phyloP scores from a whole-genome alignment of 1,140 invertebrate genomes.

The Drosophila hydei region DNA sequence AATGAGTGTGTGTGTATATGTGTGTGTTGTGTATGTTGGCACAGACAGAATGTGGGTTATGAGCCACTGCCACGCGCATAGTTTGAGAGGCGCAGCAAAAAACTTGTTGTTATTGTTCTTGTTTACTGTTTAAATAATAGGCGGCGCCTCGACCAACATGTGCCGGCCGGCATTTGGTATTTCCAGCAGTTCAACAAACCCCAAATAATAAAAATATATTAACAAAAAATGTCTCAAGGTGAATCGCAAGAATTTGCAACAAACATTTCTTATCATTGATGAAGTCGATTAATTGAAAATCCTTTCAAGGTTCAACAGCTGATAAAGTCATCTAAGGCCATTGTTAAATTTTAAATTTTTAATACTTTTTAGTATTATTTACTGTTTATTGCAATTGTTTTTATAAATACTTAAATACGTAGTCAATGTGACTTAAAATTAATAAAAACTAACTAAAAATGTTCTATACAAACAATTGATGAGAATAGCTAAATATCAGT shows the following conservation, averaged over 20 bases:
- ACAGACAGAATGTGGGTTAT: constrained; percentile 42
- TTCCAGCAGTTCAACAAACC: constrained; percentile 48
- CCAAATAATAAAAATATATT: constrained; percentile 14
- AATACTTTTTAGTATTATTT: constrained; percentile 18
- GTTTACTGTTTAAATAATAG: constrained; percentile 19
- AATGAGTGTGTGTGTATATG: constrained; percentile 1
- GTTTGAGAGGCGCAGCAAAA: constrained; percentile 7
- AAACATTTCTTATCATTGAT: background rate
- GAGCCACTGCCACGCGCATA: constrained; percentile 39
- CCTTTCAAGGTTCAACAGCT: constrained; percentile 47
- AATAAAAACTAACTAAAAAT: constrained; percentile 11
- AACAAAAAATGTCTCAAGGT: constrained; percentile 21
- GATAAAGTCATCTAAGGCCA: constrained; percentile 43
- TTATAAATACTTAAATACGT: constrained; percentile 38
- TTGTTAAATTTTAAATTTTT: background rate
- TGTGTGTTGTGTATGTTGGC: constrained; percentile 11
- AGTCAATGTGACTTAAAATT: constrained; percentile 65
- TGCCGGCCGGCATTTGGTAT: constrained; percentile 52
- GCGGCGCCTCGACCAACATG: constrained; percentile 20
- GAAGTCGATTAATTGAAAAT: constrained; percentile 19
- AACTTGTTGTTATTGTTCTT: constrained; percentile 12
- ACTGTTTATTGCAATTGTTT: constrained; percentile 36
- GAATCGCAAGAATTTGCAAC: constrained; percentile 2
- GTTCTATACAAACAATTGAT: constrained; percentile 26
- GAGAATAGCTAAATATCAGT: constrained; percentile 25